Conservation (phyloP, 92 coral and sea anemone genomes). For the Diadumene lineata region DNA sequence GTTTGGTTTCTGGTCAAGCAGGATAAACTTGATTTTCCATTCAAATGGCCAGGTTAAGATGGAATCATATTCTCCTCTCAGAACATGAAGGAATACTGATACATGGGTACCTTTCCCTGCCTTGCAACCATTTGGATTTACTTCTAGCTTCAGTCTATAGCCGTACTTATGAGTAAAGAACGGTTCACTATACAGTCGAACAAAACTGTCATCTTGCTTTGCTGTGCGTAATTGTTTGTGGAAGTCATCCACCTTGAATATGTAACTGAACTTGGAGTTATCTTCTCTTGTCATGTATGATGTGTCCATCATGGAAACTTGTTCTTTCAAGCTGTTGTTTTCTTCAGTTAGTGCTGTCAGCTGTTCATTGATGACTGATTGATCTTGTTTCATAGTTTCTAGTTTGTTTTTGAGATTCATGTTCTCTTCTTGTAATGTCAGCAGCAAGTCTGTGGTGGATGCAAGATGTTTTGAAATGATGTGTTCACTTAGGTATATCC, state of each 20-base stretch:
- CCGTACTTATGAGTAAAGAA: slow-evolving; percentile 25
- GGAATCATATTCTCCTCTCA: slow-evolving; percentile 31
- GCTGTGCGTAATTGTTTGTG: neutral
- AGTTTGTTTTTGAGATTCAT: neutral
- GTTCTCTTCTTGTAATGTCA: neutral
- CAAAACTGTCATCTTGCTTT: neutral
- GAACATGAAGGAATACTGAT: slow-evolving; percentile 4
- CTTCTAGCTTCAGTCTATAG: slow-evolving; percentile 7
- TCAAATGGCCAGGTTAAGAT: slow-evolving; percentile 31
- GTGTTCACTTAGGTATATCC: slow-evolving; percentile 9
- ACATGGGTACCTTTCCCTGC: slow-evolving; percentile 13
- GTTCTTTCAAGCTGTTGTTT: neutral
- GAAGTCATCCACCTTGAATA: slow-evolving; percentile 5
- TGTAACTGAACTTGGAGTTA: neutral
- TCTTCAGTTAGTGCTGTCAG: neutral
- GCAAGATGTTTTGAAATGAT: neutral
- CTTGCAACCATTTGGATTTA: neutral
- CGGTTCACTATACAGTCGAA: slow-evolving; percentile 3
- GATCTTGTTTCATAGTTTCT: neutral
- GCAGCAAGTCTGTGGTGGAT: neutral
- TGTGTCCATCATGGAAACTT: neutral
- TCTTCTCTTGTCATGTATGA: neutral
- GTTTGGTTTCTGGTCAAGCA: slow-evolving; percentile 26
- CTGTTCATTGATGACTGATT: neutral
- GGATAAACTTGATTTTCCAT: slow-evolving; percentile 19